These are phyloP conservation scores for Pogonocichla stellata DNA, from an alignment of 2,113 vertebrate species.

Conservation along the genomic window DNA sequence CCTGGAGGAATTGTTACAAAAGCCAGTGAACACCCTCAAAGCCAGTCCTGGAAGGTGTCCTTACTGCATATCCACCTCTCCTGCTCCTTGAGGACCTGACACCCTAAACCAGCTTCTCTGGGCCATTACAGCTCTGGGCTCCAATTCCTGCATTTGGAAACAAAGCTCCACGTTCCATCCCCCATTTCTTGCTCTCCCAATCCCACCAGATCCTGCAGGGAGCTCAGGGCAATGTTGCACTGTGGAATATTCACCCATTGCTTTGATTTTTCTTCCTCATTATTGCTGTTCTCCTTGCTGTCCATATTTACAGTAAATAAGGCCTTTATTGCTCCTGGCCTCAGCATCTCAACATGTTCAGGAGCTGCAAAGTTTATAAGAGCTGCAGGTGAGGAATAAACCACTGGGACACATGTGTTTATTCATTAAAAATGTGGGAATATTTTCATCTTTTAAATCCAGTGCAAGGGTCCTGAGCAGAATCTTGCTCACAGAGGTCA, in stretches of 20 bases:
- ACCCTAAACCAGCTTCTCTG: not conserved
- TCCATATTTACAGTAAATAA: not conserved
- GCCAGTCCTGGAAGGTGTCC: not conserved
- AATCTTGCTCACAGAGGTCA: not conserved
- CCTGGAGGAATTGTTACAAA: not conserved
- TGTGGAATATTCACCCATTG: not conserved
- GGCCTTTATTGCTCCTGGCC: not conserved
- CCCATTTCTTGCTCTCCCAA: not conserved
- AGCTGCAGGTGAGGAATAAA: not conserved
- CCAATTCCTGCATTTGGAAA: not conserved
- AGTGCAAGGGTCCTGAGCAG: not conserved
- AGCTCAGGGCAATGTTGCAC: not conserved
- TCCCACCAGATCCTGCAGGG: not conserved
- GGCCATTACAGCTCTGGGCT: not conserved
- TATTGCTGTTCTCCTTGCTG: not conserved
- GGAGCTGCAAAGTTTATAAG: not conserved
- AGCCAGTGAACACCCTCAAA: not conserved
- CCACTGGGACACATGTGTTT: not conserved
- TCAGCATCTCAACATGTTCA: not conserved
- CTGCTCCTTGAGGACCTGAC: not conserved
- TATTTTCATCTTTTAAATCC: not conserved
- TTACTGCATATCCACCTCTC: not conserved
- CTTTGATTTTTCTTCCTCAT: not conserved
- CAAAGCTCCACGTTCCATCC: not conserved
- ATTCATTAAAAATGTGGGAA: not conserved